Evolutionary conservation across 2,888 invertebrate species (phyloP), one percentile per base, ranked within the genome.

Genomic region (Agonopterix arenella): DNA sequence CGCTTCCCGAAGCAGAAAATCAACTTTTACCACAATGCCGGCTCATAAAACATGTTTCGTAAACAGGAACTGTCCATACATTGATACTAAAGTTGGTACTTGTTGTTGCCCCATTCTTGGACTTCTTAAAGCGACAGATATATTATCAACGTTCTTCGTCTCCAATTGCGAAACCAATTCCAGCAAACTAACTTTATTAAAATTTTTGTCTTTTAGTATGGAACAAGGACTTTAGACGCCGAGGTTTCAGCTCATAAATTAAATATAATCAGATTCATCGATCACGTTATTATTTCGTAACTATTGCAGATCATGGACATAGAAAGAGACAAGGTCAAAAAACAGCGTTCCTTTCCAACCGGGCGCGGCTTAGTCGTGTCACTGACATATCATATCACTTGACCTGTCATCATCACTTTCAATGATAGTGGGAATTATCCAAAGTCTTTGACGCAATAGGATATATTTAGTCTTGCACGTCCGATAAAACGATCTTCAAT

Each of bases 11-110:
- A 76, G 79, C 67, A 73, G 77, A 79, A 80, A 84, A 79, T 77
- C 85, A 84, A 85, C 84, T 85, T 85, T 85, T 85, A 86, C 84
- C 70, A 79, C 80, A 81, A 79, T 81, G 66, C 66, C 65, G 59
- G 52, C 57, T 64, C 69, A 73, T 74, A 73, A 77, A 81, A 81
- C 83, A 76, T 72, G 84, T 85, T 83, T 84, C 70, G 72, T 67
- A 77, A 84, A 81, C 84, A 81, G 84, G 83, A 84, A 84, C 73
- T 70, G 63, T 58, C 28, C 7, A 28, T 28, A 28, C 28, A 28
- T 64, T 61, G 65, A 61, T 60, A 57, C 51, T 49, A 49, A 54
- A 49, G 52, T 53, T 16, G 16, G 11, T 43, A 40, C n/a, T 40
- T 10, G 10, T 10, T n/a, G 11, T 11, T 4, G 40, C 40, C 40